Percentiles rank a stretch among this genome's conserved stretches.
Evolutionary conservation across 2,888 invertebrate genomes (phyloP).

Genomic region (Drosophila robusta): DNA sequence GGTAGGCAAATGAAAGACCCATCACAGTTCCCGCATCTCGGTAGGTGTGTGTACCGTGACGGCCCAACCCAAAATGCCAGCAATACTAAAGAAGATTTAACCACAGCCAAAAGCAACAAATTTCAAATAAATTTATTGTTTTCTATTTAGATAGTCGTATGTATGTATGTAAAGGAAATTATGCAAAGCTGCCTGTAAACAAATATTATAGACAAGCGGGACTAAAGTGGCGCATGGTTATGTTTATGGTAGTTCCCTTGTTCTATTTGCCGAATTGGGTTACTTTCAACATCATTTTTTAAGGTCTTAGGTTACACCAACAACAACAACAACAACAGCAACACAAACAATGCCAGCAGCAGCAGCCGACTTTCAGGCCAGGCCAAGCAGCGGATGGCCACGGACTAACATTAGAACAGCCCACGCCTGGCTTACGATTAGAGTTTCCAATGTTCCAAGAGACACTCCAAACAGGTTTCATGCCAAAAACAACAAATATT

Average conservation of each 20-base stretch:
- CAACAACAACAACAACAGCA: constrained; percentile 34
- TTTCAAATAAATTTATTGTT: constrained; percentile 65
- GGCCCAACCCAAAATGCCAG: constrained; percentile 54
- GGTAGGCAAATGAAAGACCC: constrained; percentile 40
- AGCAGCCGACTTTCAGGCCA: constrained; percentile 38
- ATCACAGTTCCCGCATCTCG: constrained; percentile 21
- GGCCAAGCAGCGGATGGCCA: constrained; percentile 42
- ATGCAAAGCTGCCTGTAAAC: constrained; percentile 58
- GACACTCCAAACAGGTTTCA: constrained; percentile 60
- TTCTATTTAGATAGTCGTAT: constrained; percentile 61
- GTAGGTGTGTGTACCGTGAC: constrained; percentile 36
- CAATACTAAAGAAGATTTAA: constrained; percentile 41
- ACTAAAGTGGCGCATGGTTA: constrained; percentile 37
- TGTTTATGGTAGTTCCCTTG: constrained; percentile 38
- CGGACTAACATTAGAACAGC: constrained; percentile 51
- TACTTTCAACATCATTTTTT: constrained; percentile 76
- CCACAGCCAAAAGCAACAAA: constrained; percentile 13
- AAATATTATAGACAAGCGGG: constrained; percentile 41
- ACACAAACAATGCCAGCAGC: constrained; percentile 35
- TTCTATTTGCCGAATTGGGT: constrained; percentile 73
- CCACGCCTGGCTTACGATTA: constrained; percentile 69
- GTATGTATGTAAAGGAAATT: constrained; percentile 38
- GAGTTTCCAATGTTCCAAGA: constrained; percentile 34
- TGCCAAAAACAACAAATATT: constrained; percentile 28
- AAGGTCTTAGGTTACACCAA: constrained; percentile 72